phyloP scores from a whole-genome alignment of 2,888 invertebrate species.

The Drosophila prolongata region DNA sequence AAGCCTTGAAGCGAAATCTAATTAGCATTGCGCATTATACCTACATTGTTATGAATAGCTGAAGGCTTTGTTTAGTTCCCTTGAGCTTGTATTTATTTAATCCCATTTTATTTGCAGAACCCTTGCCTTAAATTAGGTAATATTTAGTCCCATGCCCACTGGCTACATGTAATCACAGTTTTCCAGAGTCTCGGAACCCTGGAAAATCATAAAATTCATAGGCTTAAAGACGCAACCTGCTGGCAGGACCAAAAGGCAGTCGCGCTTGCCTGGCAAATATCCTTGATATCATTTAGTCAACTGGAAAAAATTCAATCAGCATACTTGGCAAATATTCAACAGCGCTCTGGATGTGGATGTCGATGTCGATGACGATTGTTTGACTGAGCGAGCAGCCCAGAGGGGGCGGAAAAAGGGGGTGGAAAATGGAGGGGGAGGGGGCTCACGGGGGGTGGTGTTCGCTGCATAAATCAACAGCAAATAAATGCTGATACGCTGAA shows the following conservation, averaged over 20 bases:
- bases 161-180: conserved; percentile 22
- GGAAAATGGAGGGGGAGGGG: not conserved
- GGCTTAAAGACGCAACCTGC: conserved; percentile 45
- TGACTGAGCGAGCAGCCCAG: conserved; percentile 44
- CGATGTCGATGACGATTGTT: conserved; percentile 62
- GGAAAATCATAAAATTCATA: conserved; percentile 18
- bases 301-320: conserved; percentile 83
- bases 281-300: conserved; percentile 84
- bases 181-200: not conserved
- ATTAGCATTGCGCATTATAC: conserved; percentile 7
- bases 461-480: conserved; percentile 80
- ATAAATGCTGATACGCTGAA: conserved; percentile 81
- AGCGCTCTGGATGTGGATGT: conserved; percentile 17
- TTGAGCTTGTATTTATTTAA: not conserved
- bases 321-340: conserved; percentile 82
- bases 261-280: conserved; percentile 75
- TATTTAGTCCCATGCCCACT: conserved; percentile 22
- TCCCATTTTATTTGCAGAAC: not conserved
- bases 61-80: not conserved
- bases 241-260: conserved; percentile 33
- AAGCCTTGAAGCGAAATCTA: not conserved
- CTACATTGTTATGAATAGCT: conserved; percentile 1
- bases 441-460: conserved; percentile 15
- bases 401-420: conserved; percentile 9
- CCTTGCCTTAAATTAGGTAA: conserved; percentile 21